Base-by-base conservation (phyloP, 2,113 vertebrate species). In the Pachyramphus minor region DNA sequence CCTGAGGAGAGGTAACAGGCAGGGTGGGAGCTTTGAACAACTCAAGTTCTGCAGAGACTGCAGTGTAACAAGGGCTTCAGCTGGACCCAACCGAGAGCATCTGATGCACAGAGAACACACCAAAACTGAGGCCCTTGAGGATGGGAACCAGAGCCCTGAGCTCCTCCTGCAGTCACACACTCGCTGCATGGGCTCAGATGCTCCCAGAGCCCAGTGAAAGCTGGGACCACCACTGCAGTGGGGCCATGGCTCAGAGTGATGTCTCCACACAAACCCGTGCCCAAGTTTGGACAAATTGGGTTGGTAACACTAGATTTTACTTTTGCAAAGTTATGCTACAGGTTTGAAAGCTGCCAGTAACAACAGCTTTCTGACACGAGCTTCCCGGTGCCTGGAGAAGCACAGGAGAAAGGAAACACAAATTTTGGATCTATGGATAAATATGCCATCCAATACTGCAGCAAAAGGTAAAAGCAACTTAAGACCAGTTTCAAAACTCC, bases 381-480 rank as follows among this genome's bases (percentile, higher is more conserved):
- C 73, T 60, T 59, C 73, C 77, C 83, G 23, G 41, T 17, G 58
- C 63, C 45, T 1, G 0, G 44, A 1, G 0, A 79, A 56, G 45
- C 56, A 44, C 41, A 30, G 83, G 67, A 71, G 55, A 84, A 87
- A 59, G 56, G 67, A 84, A 80, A 79, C 74, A 63, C 24, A 30
- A 9, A 71, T 50, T 87, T 8, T 27, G 41, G 55, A 55, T 67
- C 35, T 64, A 11, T 44, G 55, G 69, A 67, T 63, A 86, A 92
- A 73, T 5, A 31, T 53, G 62, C 66, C 2, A 1, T 50, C 58
- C 42, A 55, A 25, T 7, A 16, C 30, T 27, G 42, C 72, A 39
- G n/a, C 1, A 2, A 71, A 93, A 59, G 67, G 58, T 47, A 71
- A 84, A 75, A 60, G 33, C 33, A 44, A 79, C 45, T 45, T 23